Base-by-base conservation (phyloP, 2,113 vertebrate genomes). In the Salminus brasiliensis region DNA sequence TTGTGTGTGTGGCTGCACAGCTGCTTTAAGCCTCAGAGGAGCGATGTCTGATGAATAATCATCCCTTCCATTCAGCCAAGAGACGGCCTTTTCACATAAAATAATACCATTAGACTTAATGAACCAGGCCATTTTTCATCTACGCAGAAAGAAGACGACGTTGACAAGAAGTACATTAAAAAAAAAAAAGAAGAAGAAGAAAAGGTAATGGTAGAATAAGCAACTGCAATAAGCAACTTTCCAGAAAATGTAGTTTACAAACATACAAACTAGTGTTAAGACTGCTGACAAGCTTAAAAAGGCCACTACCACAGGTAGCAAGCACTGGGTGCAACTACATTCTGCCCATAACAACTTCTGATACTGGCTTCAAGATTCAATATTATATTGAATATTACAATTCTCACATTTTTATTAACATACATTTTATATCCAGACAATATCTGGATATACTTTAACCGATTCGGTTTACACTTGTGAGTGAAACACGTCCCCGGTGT, bases 1-100 rank as follows among this genome's bases (percentile, higher is more conserved):
- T 79, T 72, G 69, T 3, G 23, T 36, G 15, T 41, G 55, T 13
- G 43, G 65, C 53, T 36, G 59, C 25, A 39, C 78, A 79, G 69
- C 78, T 72, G 78, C 59, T 52, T 57, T 4, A 70, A 55, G 66
- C 53, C 36, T 60, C 53, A 11, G 36, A 41, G 47, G 49, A 34
- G 25, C 10, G 16, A 1, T 10, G 68, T 69, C 52, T 55, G 52
- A 55, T 55, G 52, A 55, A 55, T 55, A 55, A 55, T 55, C n/a
- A 55, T 55, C 27, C 11, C 34, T 39, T 43, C 5, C n/a, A 2
- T 62, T 71, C 29, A 47, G 18, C 34, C 34, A 15, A 21, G 21
- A 39, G 1, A 2, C 8, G 41, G 63, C 47, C 27, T 32, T 36
- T 66, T 9, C 60, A 66, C 30, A 76, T 39, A 66, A 74, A 32